These are phyloP conservation scores for Falco biarmicus DNA, from an alignment of 2,797 vertebrate genomes.

Conservation along the genomic window DNA sequence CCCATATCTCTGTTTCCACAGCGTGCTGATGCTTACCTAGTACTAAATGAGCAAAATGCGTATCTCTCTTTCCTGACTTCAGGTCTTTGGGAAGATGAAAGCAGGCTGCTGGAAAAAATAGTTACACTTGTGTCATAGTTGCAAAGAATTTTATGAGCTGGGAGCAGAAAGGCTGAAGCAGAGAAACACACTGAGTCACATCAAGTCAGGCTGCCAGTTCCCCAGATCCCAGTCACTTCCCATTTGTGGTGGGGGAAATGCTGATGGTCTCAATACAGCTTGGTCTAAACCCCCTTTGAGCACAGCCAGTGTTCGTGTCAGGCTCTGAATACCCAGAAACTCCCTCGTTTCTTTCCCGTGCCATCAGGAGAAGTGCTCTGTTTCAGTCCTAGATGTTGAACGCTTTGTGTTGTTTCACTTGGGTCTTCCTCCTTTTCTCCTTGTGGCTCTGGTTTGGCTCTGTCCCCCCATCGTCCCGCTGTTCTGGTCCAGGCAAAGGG, in stretches of 20 bases:
- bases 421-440: neutral
- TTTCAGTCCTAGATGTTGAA: neutral
- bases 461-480: neutral
- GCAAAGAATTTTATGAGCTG: too few species aligned
- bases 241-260: rapidly evolving
- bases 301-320: neutral
- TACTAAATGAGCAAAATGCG: neutral
- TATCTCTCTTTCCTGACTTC: neutral
- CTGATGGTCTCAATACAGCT: rapidly evolving
- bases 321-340: neutral
- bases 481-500: too few species aligned
- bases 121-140: neutral
- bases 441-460: neutral
- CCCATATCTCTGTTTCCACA: neutral
- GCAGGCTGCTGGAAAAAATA: neutral
- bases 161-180: neutral
- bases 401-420: neutral
- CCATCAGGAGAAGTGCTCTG: neutral
- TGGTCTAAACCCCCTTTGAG: neutral
- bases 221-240: neutral
- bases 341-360: neutral
- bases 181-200: neutral
- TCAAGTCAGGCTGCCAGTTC: neutral
- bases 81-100: neutral
- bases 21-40: neutral